Evolutionary conservation across 64 coral and sea anemone species (phyloP).

Genomic region (Trachythela sp.): DNA sequence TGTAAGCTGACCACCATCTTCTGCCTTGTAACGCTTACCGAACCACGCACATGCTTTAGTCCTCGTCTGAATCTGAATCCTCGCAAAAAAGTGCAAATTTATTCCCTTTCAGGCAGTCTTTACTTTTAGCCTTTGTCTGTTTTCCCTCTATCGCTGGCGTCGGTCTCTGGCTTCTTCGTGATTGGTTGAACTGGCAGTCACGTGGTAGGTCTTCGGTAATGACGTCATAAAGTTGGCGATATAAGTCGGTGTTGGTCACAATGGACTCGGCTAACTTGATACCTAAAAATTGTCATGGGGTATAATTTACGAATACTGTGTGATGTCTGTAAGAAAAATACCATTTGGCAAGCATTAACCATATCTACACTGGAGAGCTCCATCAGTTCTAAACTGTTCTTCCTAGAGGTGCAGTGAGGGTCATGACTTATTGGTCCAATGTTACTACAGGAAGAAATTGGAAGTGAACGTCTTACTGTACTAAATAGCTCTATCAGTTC

Average conservation of each 20-base stretch:
- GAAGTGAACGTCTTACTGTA: too few species aligned
- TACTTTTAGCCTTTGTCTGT: background rate
- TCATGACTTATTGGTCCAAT: too few species aligned
- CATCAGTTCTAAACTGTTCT: too few species aligned
- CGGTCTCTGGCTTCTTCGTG: background rate
- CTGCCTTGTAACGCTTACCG: too few species aligned
- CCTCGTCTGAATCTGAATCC: background rate
- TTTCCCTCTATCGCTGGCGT: background rate
- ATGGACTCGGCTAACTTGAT: background rate
- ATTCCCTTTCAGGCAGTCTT: background rate
- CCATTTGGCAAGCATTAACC: too few species aligned
- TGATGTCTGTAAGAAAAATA: too few species aligned
- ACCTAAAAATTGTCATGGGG: background rate
- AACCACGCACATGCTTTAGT: too few species aligned
- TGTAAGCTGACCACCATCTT: too few species aligned
- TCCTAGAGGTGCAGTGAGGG: too few species aligned
- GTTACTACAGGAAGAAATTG: too few species aligned
- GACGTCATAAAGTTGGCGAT: background rate
- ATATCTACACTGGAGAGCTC: too few species aligned
- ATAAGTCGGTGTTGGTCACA: background rate
- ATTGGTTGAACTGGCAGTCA: background rate
- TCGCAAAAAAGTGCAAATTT: background rate
- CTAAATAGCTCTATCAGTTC: too few species aligned
- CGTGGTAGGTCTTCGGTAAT: background rate
- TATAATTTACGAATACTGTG: background rate